Conservation (phyloP, 2,797 vertebrate genomes). For the Xiphophorus birchmanni region DNA sequence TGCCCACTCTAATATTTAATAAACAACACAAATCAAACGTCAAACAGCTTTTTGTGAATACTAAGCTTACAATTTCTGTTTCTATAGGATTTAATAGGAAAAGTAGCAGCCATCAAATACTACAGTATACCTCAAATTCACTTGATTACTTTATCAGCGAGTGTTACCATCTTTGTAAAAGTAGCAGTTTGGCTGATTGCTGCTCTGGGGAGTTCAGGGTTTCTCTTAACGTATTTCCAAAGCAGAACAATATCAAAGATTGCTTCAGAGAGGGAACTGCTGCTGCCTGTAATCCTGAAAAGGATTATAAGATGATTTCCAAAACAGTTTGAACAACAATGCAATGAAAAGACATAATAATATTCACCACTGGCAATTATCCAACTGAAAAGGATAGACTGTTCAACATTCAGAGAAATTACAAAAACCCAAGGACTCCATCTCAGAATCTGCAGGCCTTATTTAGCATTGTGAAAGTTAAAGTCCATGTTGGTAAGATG, state of each 20-base stretch:
- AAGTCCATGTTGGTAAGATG: background rate
- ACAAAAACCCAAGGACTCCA: background rate
- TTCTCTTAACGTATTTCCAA: background rate
- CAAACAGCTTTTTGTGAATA: background rate
- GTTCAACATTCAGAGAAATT: background rate
- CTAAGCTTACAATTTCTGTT: background rate
- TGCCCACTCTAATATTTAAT: background rate
- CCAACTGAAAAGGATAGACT: background rate
- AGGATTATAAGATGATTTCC: background rate
- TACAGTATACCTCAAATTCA: background rate
- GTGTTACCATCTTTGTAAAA: background rate
- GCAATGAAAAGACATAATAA: no score
- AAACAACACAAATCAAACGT: background rate
- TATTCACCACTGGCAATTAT: no score
- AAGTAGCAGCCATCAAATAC: background rate
- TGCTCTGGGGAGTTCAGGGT: background rate
- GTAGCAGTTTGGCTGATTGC: background rate
- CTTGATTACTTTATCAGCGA: background rate
- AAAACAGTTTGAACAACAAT: background rate
- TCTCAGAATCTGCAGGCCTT: background rate
- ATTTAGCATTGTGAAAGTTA: background rate
- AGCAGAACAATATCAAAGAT: background rate
- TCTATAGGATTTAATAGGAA: background rate
- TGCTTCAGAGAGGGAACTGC: background rate
- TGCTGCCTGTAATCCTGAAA: background rate